A percentile compares a stretch with the other conserved stretches of the same genome.
These are phyloP conservation scores for Orbicella faveolata DNA, from an alignment of 64 coral and sea anemone genomes.

Conservation along the genomic window DNA sequence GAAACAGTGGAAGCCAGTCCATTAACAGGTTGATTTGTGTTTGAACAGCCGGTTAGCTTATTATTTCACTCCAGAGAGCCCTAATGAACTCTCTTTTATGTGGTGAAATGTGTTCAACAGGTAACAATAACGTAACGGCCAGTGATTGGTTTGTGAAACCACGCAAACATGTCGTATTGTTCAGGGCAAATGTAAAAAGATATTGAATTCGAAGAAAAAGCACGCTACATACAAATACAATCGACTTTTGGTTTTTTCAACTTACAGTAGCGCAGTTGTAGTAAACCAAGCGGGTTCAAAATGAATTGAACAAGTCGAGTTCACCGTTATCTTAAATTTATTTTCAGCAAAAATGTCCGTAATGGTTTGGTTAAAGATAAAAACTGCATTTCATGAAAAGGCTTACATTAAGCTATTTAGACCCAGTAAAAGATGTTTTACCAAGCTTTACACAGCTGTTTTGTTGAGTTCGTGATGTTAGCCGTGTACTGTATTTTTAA, in stretches of 20 bases:
- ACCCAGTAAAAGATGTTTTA: background rate
- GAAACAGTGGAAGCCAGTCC: background rate
- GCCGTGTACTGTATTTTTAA: background rate
- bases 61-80: background rate
- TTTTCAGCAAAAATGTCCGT: background rate
- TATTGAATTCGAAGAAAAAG: background rate
- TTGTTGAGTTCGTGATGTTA: background rate
- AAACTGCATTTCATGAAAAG: background rate
- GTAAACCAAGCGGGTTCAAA: no score
- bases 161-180: background rate
- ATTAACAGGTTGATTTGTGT: conserved; percentile 13
- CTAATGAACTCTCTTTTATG: conserved; percentile 16
- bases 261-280: background rate
- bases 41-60: background rate
- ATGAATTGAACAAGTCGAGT: no score
- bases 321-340: no score
- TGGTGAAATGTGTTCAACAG: background rate
- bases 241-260: background rate
- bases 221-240: background rate
- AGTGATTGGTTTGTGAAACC: background rate
- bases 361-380: background rate
- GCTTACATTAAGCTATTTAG: background rate
- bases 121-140: background rate
- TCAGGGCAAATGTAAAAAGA: background rate
- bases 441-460: conserved; percentile 6